Base-by-base conservation (phyloP, 1,140 invertebrate species). In the Zaprionus ghesquierei region DNA sequence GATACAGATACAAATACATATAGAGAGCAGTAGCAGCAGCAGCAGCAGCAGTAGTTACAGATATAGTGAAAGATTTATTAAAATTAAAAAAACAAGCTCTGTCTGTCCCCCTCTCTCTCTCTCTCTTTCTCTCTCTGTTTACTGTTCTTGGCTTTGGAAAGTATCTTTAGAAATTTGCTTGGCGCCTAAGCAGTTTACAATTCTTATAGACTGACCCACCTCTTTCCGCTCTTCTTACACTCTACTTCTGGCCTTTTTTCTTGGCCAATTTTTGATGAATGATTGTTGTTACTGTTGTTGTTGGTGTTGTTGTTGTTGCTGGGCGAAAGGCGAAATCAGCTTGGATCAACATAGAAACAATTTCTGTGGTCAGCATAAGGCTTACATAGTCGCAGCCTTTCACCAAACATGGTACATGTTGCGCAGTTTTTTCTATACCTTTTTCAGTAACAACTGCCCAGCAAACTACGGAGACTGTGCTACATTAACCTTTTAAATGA, bases 251-350 rank as follows among this genome's bases (percentile, higher is more conserved):
- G 25, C 31, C 18, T 58, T 54, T 46, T 63, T 55, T 60, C 63
- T 58, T 65, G 46, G 60, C 61, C 72, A 75, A 59, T 64, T 64
- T 54, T 70, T 64, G 44, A 60, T 73, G 38, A 50, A 68, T 73
- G 56, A 69, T 54, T 72, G 62, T 51, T 70, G 33, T 5, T 25
- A 2, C 51, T 29, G 35, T 54, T 55, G 44, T 49, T 59, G 33
- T 68, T 59, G 15, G 13, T 68, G 55, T 31, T 60, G 25, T 22
- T 54, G n/a, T 25, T 6, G 18, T n/a, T 44, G 25, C 41, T 51
- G 25, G 51, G 66, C 72, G 72, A 70, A 75, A 75, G 71, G 71
- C 71, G 29, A 69, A 73, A 69, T 69, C 64, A 29, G 50, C 49
- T 68, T 49, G 35, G 9, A n/a, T n/a, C 50, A 51, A 63, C 13